These are phyloP conservation scores for Diarsia mendica DNA, from an alignment of 2,888 invertebrate genomes.

Conservation along the genomic window DNA sequence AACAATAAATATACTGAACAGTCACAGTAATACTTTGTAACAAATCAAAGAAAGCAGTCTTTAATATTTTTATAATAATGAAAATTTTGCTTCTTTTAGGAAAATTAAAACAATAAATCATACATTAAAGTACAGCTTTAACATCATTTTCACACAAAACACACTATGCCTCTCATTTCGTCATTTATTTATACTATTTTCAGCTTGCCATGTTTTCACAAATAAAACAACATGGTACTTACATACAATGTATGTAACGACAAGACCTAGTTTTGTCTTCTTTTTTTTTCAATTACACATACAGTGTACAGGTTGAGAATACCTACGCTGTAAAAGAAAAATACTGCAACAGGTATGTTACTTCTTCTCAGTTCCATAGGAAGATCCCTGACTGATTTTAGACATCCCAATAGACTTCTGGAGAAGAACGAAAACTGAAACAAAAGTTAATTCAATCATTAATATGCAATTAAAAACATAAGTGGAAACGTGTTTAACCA, in stretches of 20 bases:
- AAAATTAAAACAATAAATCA: slow-evolving; percentile 41
- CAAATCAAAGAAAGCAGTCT: slow-evolving; percentile 46
- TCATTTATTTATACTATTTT: slow-evolving; percentile 47
- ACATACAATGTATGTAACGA: slow-evolving; percentile 53
- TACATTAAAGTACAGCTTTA: slow-evolving; percentile 51
- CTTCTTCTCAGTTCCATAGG: slow-evolving; percentile 92
- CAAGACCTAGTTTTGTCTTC: slow-evolving; percentile 43
- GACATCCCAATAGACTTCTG: slow-evolving; percentile 95
- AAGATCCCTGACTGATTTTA: slow-evolving; percentile 95
- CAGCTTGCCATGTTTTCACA: slow-evolving; percentile 43
- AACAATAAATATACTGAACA: slow-evolving; percentile 61
- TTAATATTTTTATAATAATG: slow-evolving; percentile 33
- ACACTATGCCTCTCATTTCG: slow-evolving; percentile 41
- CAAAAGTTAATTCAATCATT: slow-evolving; percentile 56
- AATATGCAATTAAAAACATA: not conserved
- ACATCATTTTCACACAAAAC: slow-evolving; percentile 49
- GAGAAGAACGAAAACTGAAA: slow-evolving; percentile 94
- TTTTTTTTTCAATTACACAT: slow-evolving; percentile 49
- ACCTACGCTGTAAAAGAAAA: slow-evolving; percentile 54
- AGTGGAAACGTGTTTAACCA: not conserved
- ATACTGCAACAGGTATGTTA: slow-evolving; percentile 76
- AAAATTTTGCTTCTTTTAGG: slow-evolving; percentile 38
- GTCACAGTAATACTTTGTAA: slow-evolving; percentile 50
- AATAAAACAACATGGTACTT: slow-evolving; percentile 47
- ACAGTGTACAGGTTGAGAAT: slow-evolving; percentile 65